Evolutionary conservation across 2,888 invertebrate species (phyloP).

Genomic region (Pollenia griseotomentosa): DNA sequence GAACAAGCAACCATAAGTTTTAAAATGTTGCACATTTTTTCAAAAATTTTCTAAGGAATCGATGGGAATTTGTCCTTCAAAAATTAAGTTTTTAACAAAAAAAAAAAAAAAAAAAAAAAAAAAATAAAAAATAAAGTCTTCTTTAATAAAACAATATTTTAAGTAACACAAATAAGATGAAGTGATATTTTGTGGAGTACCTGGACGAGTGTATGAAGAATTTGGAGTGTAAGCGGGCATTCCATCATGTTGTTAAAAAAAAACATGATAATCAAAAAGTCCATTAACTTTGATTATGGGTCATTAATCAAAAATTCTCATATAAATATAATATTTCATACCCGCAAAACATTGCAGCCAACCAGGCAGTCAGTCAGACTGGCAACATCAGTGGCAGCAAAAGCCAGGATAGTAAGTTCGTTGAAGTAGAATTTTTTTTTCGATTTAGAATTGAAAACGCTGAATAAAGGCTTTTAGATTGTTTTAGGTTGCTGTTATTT

Average conservation of each 20-base stretch:
- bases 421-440: slow-evolving; percentile 12
- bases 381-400: slow-evolving; percentile 47
- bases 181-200: slow-evolving; percentile 30
- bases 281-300: slow-evolving; percentile 74
- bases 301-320: slow-evolving; percentile 74
- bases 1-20: not conserved
- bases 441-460: slow-evolving; percentile 39
- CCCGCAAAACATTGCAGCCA: slow-evolving; percentile 62
- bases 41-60: not conserved
- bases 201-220: slow-evolving; percentile 33
- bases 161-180: slow-evolving; percentile 28
- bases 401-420: slow-evolving; percentile 40
- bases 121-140: not conserved
- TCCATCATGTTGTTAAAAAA: slow-evolving; percentile 68
- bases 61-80: slow-evolving; percentile 56
- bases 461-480: slow-evolving; percentile 36
- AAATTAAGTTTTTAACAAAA: slow-evolving; percentile 9
- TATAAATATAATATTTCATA: slow-evolving; percentile 74
- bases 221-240: slow-evolving; percentile 55
- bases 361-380: slow-evolving; percentile 53
- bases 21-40: not conserved
- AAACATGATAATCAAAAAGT: slow-evolving; percentile 73
- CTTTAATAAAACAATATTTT: slow-evolving; percentile 19
- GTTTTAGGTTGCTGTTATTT: slow-evolving; percentile 54
- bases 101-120: not conserved